Percentiles rank a stretch among this genome's conserved stretches.
Conservation (phyloP, 2,888 invertebrate genomes). For the Pherbina coryleti region DNA sequence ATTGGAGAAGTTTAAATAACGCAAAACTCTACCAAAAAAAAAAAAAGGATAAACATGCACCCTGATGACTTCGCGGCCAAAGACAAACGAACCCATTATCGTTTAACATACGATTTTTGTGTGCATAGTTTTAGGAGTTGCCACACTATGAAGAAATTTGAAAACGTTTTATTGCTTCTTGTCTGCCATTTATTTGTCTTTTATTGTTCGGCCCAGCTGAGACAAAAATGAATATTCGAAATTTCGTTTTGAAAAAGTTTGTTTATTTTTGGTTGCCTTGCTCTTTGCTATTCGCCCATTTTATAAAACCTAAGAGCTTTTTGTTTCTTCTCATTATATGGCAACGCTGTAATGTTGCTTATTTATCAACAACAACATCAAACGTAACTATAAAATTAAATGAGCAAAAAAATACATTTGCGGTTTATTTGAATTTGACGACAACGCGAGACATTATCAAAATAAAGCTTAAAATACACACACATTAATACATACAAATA, state of each 20-base stretch:
- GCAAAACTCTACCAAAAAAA: not conserved
- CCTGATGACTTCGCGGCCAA: conserved; percentile 10
- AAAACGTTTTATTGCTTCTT: not conserved
- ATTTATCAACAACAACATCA: too few species aligned
- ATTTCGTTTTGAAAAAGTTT: not conserved
- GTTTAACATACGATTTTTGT: not conserved
- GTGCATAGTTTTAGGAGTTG: not conserved
- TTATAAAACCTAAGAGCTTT: too few species aligned
- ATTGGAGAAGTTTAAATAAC: not conserved
- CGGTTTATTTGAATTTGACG: too few species aligned
- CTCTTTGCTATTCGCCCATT: too few species aligned
- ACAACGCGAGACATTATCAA: too few species aligned
- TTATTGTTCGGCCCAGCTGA: not conserved
- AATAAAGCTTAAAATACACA: too few species aligned
- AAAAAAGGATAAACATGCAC: not conserved
- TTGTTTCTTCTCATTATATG: too few species aligned
- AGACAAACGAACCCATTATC: conserved; percentile 31
- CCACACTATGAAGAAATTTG: not conserved
- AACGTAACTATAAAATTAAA: too few species aligned
- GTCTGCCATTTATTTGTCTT: not conserved
- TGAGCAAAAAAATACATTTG: too few species aligned
- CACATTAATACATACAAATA: too few species aligned
- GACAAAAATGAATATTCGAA: not conserved
- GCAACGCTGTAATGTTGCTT: too few species aligned
- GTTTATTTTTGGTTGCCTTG: too few species aligned